Evolutionary conservation across 2,113 vertebrate genomes (phyloP).

Genomic region (Crotalus tigris): DNA sequence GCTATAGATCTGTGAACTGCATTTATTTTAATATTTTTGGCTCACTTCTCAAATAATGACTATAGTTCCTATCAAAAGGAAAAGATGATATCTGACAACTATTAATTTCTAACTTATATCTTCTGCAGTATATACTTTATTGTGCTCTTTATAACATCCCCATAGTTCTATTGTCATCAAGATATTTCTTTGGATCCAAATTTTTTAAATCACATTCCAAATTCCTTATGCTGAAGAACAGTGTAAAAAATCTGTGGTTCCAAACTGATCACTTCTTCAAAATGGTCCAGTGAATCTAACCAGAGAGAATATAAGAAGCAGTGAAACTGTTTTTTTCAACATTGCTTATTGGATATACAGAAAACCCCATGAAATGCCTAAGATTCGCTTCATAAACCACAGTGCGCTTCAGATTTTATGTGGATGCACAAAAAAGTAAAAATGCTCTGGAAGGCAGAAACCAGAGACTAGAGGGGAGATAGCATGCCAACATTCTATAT

Average conservation of each 20-base stretch:
- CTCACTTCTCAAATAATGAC: constrained; percentile 16
- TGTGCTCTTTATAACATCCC: neutral
- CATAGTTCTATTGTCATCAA: constrained; percentile 7
- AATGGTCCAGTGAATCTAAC: neutral
- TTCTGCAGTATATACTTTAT: neutral
- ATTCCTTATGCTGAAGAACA: neutral
- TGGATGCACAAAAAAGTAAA: neutral
- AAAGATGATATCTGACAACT: constrained; percentile 14
- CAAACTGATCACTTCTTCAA: neutral
- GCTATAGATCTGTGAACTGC: neutral
- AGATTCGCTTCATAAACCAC: neutral
- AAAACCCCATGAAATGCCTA: neutral
- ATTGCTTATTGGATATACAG: neutral
- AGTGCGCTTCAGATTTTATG: neutral
- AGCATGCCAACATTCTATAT: neutral
- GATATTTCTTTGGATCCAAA: constrained; percentile 2
- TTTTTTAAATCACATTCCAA: neutral
- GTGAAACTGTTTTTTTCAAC: neutral
- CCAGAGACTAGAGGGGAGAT: neutral
- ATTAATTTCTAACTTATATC: constrained; percentile 11
- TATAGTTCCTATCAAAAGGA: constrained; percentile 17
- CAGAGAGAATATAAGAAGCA: neutral
- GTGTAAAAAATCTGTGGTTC: neutral
- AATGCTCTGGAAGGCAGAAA: neutral
- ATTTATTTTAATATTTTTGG: constrained; percentile 21